Conservation (phyloP, 2,113 vertebrate species). For the Pontoporia blainvillei region DNA sequence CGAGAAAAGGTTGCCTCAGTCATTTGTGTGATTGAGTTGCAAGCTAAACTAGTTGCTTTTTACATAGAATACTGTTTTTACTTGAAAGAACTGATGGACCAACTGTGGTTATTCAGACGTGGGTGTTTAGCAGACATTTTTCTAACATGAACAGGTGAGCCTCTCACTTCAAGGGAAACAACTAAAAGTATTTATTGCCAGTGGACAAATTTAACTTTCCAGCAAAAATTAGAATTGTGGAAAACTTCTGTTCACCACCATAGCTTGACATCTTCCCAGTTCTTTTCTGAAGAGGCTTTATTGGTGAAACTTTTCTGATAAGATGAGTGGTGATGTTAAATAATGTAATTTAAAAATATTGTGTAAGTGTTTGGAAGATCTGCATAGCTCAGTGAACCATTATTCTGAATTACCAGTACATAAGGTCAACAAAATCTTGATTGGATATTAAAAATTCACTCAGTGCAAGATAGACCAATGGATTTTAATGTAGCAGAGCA, state of each 20-base stretch:
- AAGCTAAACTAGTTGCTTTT: not conserved
- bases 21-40: not conserved
- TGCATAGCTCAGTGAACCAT: not conserved
- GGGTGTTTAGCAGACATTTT: not conserved
- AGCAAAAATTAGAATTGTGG: not conserved
- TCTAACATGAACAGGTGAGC: not conserved
- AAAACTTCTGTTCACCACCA: not conserved
- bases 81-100: not conserved
- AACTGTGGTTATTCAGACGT: not conserved
- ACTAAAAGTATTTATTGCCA: not conserved
- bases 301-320: not conserved
- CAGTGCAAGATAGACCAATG: not conserved
- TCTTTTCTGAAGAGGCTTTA: constrained; percentile 3
- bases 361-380: not conserved
- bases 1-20: not conserved
- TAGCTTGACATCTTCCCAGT: not conserved
- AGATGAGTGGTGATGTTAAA: not conserved
- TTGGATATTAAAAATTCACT: not conserved
- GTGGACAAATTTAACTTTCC: not conserved
- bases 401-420: not conserved
- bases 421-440: not conserved
- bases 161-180: not conserved
- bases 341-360: not conserved
- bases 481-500: not conserved
- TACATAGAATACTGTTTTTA: not conserved